Evolutionary conservation across 2,113 vertebrate genomes (phyloP).

Genomic region (Micronycteris hirsuta): DNA sequence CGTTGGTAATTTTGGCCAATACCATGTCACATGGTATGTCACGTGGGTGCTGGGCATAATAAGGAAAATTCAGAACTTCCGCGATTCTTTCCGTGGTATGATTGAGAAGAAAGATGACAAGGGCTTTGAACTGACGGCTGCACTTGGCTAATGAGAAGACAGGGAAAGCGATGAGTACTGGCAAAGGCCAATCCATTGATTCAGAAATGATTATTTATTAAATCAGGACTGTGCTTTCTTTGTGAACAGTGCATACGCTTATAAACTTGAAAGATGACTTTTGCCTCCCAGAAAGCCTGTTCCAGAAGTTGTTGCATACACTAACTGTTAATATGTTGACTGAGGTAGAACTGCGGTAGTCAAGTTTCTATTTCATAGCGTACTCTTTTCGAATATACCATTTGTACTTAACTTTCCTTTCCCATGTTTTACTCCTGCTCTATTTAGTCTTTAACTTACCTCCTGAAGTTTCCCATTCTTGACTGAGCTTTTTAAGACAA

Average conservation of each 20-base stretch:
- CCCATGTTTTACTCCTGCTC: background rate
- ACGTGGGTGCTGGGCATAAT: background rate
- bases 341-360: background rate
- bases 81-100: background rate
- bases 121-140: background rate
- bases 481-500: background rate
- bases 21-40: too few relatives aligned
- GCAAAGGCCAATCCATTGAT: background rate
- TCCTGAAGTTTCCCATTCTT: background rate
- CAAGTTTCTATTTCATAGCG: background rate
- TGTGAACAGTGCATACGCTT: background rate
- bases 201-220: background rate
- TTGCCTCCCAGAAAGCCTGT: background rate
- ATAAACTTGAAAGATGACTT: background rate
- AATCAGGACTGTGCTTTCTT: background rate
- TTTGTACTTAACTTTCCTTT: conserved; percentile 17
- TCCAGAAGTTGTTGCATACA: background rate
- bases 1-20: background rate
- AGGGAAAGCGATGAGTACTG: background rate
- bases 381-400: background rate
- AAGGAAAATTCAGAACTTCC: background rate
- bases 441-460: background rate
- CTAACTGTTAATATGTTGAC: background rate
- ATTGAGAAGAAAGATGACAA: background rate
- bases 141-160: background rate